A percentile compares a stretch with the other conserved stretches of the same genome.
Conservation (phyloP, 2,797 vertebrate genomes). For the Sebastes alutus region DNA sequence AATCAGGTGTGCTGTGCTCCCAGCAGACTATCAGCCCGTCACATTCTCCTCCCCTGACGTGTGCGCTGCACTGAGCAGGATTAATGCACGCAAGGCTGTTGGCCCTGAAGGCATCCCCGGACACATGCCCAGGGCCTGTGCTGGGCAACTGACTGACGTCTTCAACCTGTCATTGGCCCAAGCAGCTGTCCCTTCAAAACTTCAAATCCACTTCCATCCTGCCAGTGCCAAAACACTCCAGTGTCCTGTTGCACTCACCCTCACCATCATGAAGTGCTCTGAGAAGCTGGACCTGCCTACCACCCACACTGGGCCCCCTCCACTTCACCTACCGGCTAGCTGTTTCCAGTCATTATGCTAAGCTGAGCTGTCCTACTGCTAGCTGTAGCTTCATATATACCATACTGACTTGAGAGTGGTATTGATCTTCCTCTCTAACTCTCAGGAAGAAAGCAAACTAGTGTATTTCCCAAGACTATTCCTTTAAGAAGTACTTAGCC, state of each 20-base stretch:
- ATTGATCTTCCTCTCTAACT: background rate
- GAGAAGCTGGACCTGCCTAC: background rate
- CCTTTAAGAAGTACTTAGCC: background rate
- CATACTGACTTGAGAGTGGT: background rate
- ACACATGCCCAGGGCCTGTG: background rate
- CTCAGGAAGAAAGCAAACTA: background rate
- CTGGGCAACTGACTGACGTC: background rate
- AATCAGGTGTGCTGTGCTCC: background rate
- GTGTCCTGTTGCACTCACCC: conserved; percentile 1
- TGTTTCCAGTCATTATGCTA: background rate
- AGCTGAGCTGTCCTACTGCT: background rate
- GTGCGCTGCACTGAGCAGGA: background rate
- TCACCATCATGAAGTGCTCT: conserved; percentile 17
- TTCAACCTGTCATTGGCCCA: too few species aligned
- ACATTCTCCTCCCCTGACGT: background rate
- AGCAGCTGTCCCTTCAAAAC: background rate
- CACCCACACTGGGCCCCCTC: background rate
- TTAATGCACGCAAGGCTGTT: background rate
- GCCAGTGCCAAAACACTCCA: background rate
- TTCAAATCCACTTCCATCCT: background rate
- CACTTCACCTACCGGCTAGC: background rate
- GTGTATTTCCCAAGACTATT: background rate
- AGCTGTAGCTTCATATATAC: background rate
- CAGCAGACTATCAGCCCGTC: background rate
- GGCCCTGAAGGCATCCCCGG: background rate